Percentiles rank a stretch among this genome's conserved stretches.
Conservation (phyloP, 1,140 invertebrate genomes). For the Drosophila pandora region DNA sequence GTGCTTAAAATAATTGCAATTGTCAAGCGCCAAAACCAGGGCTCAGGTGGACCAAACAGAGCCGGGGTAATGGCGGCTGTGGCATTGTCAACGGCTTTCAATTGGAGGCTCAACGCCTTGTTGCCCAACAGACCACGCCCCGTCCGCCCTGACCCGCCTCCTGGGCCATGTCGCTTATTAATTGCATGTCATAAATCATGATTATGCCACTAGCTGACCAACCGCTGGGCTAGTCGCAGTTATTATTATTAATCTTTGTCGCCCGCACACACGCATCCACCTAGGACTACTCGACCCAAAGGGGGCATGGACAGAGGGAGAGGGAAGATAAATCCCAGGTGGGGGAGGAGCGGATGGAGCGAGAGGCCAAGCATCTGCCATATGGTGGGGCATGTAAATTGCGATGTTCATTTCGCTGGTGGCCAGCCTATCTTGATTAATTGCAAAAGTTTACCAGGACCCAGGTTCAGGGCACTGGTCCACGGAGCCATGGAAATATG, state of each 20-base stretch:
- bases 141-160: too few species aligned
- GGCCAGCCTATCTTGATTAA: slow-evolving; percentile 76
- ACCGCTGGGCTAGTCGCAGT: slow-evolving; percentile 78
- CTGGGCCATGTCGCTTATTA: slow-evolving; percentile 71
- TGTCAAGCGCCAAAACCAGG: slow-evolving; percentile 23
- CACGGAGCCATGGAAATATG: slow-evolving; percentile 64
- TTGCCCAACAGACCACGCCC: slow-evolving; percentile 20
- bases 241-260: slow-evolving; percentile 83
- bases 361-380: slow-evolving; percentile 40
- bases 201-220: slow-evolving; percentile 79
- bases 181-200: slow-evolving; percentile 81
- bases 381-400: slow-evolving; percentile 74
- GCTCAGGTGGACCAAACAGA: slow-evolving; percentile 19
- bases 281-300: not conserved
- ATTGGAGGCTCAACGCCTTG: slow-evolving; percentile 57
- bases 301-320: not conserved
- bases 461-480: slow-evolving; percentile 42
- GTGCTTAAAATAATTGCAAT: slow-evolving; percentile 73
- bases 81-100: slow-evolving; percentile 70
- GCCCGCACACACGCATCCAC: slow-evolving; percentile 49
- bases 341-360: not conserved
- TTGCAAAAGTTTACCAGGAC: slow-evolving; percentile 80
- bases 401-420: slow-evolving; percentile 47
- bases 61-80: not conserved
- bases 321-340: not conserved